Percentiles rank a stretch among this genome's conserved stretches.
These are phyloP conservation scores for Thryonomys swinderianus DNA, from an alignment of 2,113 vertebrate genomes.

Conservation along the genomic window DNA sequence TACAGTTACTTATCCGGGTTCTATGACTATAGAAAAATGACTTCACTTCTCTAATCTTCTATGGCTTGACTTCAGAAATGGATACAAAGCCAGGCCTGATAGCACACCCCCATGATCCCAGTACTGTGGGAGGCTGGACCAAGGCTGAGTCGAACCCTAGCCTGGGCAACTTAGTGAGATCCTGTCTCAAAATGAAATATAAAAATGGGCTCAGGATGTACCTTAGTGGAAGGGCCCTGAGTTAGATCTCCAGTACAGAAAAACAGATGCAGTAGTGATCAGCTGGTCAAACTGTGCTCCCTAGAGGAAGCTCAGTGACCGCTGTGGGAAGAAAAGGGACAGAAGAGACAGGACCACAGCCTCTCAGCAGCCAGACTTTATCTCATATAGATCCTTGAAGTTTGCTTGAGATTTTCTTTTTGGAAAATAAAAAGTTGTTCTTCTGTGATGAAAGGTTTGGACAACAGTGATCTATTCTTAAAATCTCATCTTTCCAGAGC, in stretches of 20 bases:
- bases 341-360: not conserved
- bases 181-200: not conserved
- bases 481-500: not conserved
- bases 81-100: not conserved
- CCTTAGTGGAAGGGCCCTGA: not conserved
- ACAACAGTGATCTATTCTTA: not conserved
- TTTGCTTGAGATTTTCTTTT: not conserved
- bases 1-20: not conserved
- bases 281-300: not conserved
- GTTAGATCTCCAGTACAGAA: not conserved
- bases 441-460: not conserved
- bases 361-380: not conserved
- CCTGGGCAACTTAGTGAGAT: not conserved
- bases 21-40: not conserved
- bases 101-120: not conserved
- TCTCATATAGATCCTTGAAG: not conserved
- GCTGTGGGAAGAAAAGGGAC: not conserved
- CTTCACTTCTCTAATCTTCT: not conserved
- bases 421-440: not conserved
- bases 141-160: not conserved
- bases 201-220: not conserved
- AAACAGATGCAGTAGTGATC: not conserved
- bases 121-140: not conserved
- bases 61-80: not conserved
- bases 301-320: not conserved